A percentile compares a stretch with the other conserved stretches of the same genome.
Conservation (phyloP, 2,797 vertebrate genomes). For the Parauchenoglanis ngamensis region DNA sequence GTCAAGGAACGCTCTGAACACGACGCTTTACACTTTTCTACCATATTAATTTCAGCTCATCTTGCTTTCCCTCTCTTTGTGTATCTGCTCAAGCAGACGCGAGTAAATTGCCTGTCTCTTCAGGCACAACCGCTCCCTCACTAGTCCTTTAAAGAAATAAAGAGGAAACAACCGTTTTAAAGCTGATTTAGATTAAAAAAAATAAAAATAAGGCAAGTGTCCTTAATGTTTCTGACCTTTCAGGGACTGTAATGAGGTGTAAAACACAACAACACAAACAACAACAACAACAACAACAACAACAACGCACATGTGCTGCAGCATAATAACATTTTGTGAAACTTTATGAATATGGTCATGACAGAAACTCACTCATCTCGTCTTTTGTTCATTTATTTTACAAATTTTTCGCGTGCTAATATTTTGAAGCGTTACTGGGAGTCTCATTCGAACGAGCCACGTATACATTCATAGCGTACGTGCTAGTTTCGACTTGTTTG, state of each 20-base stretch:
- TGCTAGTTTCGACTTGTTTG: too few relatives aligned
- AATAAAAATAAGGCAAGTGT: neutral
- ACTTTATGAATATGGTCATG: neutral
- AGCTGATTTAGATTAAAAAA: constrained; percentile 26
- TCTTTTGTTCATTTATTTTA: neutral
- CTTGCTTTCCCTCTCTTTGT: constrained; percentile 4
- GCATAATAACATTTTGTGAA: neutral
- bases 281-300: neutral
- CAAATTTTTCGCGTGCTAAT: too few relatives aligned
- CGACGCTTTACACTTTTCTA: constrained; percentile 24
- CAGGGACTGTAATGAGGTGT: neutral
- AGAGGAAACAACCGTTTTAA: constrained; percentile 29
- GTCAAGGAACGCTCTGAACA: constrained; percentile 25
- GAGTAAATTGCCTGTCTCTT: neutral
- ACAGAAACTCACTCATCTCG: neutral
- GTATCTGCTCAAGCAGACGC: constrained; percentile 10
- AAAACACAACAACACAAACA: neutral
- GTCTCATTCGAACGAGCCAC: too few relatives aligned
- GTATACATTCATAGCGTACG: too few relatives aligned
- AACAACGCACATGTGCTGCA: neutral
- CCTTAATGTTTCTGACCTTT: constrained; percentile 25
- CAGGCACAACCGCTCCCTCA: neutral
- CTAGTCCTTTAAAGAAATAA: neutral
- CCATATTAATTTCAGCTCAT: constrained; percentile 18
- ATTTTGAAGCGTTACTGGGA: too few relatives aligned